Evolutionary conservation across 2,888 invertebrate genomes (phyloP).

Genomic region (Schrankia costaestrigalis): DNA sequence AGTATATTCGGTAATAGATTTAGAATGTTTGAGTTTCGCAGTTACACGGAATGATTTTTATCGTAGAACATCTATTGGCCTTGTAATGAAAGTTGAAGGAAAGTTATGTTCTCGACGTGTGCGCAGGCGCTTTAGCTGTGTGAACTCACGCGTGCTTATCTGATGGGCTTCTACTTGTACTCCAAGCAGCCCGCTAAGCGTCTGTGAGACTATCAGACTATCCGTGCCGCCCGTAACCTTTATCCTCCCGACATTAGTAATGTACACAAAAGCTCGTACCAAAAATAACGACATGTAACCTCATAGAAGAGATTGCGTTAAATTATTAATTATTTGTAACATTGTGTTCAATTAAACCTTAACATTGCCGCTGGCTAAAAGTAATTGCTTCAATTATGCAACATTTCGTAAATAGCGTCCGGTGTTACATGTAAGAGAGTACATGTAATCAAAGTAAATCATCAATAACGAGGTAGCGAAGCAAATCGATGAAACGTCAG

Average conservation of each 20-base stretch:
- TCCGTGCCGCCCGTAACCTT: conserved; percentile 9
- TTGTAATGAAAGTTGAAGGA: conserved; percentile 37
- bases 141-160: conserved; percentile 51
- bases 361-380: conserved; percentile 30
- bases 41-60: conserved; percentile 6
- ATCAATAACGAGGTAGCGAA: conserved; percentile 47
- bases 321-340: no score
- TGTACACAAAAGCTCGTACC: conserved; percentile 1
- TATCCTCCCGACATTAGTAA: conserved; percentile 1
- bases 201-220: conserved; percentile 11
- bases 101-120: conserved; percentile 13
- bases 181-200: conserved; percentile 23
- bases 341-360: conserved; percentile 33
- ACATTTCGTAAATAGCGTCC: conserved; percentile 42
- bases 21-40: no score
- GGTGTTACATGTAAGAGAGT: conserved; percentile 33
- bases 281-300: no score
- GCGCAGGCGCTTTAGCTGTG: conserved; percentile 30
- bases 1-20: no score
- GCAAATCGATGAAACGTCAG: conserved; percentile 54
- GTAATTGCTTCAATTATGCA: conserved; percentile 44
- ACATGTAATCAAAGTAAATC: conserved; percentile 50
- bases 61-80: conserved; percentile 14
- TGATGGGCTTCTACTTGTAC: conserved; percentile 44
- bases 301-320: no score